Evolutionary conservation across 2,888 invertebrate species (phyloP).

Genomic region (Phorcus lineatus): DNA sequence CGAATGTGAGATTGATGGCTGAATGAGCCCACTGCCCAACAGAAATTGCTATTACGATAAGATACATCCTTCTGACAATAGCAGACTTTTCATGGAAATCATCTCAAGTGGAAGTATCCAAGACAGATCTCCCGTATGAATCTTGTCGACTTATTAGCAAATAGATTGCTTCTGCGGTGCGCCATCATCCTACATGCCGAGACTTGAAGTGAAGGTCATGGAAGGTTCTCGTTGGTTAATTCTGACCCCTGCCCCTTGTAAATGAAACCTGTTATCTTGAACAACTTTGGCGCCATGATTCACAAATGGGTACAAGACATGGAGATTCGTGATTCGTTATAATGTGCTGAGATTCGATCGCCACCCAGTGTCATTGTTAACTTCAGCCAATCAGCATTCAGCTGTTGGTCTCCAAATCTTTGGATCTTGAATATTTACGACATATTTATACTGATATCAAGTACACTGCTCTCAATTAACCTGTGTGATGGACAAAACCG

Average conservation of each 20-base stretch:
- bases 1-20: not conserved
- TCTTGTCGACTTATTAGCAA: constrained; percentile 18
- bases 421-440: no score
- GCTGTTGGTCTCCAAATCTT: no score
- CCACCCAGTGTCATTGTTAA: no score
- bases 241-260: not conserved
- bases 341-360: no score
- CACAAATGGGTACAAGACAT: no score
- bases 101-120: not conserved
- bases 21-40: not conserved
- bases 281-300: no score
- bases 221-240: not conserved
- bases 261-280: not conserved
- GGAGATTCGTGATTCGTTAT: no score
- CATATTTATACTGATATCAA: no score
- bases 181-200: not conserved
- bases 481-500: no score
- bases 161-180: not conserved
- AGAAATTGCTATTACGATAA: not conserved
- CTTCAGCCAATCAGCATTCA: no score
- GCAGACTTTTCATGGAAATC: not conserved
- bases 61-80: not conserved
- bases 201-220: not conserved
- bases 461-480: no score
- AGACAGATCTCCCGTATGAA: not conserved